Evolutionary conservation across 2,888 invertebrate genomes (phyloP), one percentile per base, ranked within the genome.

Genomic region (Tillus elongatus): DNA sequence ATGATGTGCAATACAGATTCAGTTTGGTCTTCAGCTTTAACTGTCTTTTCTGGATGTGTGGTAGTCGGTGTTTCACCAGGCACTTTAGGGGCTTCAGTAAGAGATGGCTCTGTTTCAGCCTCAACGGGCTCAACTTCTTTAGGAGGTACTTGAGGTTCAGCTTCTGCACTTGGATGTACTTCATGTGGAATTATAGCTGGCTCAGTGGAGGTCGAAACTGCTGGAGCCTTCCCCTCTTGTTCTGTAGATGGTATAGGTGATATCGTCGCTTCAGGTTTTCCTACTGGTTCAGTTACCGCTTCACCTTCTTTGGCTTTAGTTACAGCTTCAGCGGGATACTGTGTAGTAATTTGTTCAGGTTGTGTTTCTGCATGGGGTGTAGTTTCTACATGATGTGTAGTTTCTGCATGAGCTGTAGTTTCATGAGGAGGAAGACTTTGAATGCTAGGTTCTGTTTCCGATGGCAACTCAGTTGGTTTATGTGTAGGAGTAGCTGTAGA

Each of bases 281-380:
- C 34, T 46, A 50, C 10, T 45, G 47, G 3, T n/a, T n/a, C n/a
- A n/a, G n/a, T n/a, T n/a, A 38, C 29, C n/a, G 46, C 12, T 41
- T 45, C 45, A 2, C 42, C 39, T 9, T 46, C 33, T 32, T 36
- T 36, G 3, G 51, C 41, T 36, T 27, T 12, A 36, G 10, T 30
- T 24, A 3, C 1, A 32, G 37, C 14, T 37, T 38, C 30, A 27
- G 34, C 44, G 34, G 33, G 15, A 30, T 47, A 44, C 33, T 34
- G 13, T 39, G 43, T 44, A 13, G 27, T 8, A 30, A 28, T 27
- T 40, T 31, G 14, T 39, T 9, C 28, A 8, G 13, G 30, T 37
- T 33, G 30, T 13, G 15, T 14, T 30, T 36, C 35, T 36, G 36
- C 14, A n/a, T n/a, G n/a, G n/a, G n/a, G n/a, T n/a, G n/a, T n/a